These are phyloP conservation scores for Cotesia typhae DNA, from an alignment of 1,140 invertebrate genomes.

Conservation along the genomic window DNA sequence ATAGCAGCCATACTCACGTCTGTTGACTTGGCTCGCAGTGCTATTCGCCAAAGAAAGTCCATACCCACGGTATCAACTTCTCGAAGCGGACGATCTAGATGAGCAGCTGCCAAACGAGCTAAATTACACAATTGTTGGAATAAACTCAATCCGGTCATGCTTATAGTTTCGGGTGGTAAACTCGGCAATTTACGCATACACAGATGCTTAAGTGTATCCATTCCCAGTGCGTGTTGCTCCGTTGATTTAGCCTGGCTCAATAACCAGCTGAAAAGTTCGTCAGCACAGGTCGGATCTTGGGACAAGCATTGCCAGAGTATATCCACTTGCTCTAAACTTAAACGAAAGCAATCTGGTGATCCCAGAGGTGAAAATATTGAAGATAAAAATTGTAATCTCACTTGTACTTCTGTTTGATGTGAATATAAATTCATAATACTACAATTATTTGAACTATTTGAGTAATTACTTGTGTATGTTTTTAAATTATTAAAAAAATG, in stretches of 20 bases:
- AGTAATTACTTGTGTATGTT: conserved; percentile 67
- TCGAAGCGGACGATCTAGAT: conserved; percentile 65
- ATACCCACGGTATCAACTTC: conserved; percentile 76
- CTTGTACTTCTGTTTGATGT: conserved; percentile 90
- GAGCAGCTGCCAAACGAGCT: conserved; percentile 75
- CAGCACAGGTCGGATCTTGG: conserved; percentile 81
- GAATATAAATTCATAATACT: conserved; percentile 72
- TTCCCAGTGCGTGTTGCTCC: conserved; percentile 88
- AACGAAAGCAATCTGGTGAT: conserved; percentile 87
- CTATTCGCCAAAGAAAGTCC: conserved; percentile 94
- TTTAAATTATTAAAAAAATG: conserved; percentile 89
- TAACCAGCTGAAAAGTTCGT: conserved; percentile 93
- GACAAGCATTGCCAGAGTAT: conserved; percentile 90
- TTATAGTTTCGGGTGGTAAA: conserved; percentile 85
- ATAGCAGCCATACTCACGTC: conserved; percentile 95
- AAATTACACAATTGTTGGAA: conserved; percentile 91
- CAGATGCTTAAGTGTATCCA: conserved; percentile 86
- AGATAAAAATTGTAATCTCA: conserved; percentile 88
- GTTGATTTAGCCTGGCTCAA: conserved; percentile 87
- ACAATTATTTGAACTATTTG: conserved; percentile 41
- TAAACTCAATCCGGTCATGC: conserved; percentile 88
- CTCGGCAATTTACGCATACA: conserved; percentile 90
- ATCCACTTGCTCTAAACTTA: conserved; percentile 90
- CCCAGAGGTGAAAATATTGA: conserved; percentile 90
- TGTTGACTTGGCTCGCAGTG: conserved; percentile 85